phyloP scores from a whole-genome alignment of 2,888 invertebrate genomes.

The Asteroscopus sphinx region DNA sequence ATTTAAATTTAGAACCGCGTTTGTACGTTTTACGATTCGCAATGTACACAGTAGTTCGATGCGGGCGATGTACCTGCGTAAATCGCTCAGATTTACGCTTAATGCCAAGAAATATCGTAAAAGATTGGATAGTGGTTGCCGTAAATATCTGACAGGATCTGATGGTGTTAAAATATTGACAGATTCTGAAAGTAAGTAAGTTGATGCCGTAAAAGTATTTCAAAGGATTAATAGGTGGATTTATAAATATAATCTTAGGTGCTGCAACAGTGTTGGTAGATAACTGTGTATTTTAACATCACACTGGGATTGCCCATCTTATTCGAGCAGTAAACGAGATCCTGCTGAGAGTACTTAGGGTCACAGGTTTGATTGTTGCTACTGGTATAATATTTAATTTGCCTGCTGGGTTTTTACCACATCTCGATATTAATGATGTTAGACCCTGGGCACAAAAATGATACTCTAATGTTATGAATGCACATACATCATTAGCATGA shows the following conservation, averaged over 20 bases:
- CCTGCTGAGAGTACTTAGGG: no score
- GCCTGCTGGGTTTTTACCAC: no score
- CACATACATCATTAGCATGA: no score
- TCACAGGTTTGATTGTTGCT: no score
- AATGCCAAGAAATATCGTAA: conserved; percentile 8
- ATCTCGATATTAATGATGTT: no score
- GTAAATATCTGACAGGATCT: conserved; percentile 4
- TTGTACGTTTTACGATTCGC: conserved; percentile 76
- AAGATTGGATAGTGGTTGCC: neutral
- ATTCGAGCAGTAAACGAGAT: no score
- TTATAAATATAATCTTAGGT: neutral
- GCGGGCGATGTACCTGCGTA: conserved; percentile 51
- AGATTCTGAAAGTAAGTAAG: neutral
- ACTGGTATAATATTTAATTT: no score
- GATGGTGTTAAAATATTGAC: conserved; percentile 12
- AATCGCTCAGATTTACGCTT: conserved; percentile 31
- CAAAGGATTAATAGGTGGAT: neutral
- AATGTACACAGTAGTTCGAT: conserved; percentile 65
- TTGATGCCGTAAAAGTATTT: neutral
- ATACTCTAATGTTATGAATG: no score
- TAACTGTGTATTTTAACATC: neutral
- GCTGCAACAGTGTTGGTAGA: neutral
- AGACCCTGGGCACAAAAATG: no score
- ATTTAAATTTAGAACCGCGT: conserved; percentile 86
- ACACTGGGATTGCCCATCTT: neutral